These are phyloP conservation scores for Phaedon cochleariae DNA, from an alignment of 2,888 invertebrate species.

Conservation along the genomic window DNA sequence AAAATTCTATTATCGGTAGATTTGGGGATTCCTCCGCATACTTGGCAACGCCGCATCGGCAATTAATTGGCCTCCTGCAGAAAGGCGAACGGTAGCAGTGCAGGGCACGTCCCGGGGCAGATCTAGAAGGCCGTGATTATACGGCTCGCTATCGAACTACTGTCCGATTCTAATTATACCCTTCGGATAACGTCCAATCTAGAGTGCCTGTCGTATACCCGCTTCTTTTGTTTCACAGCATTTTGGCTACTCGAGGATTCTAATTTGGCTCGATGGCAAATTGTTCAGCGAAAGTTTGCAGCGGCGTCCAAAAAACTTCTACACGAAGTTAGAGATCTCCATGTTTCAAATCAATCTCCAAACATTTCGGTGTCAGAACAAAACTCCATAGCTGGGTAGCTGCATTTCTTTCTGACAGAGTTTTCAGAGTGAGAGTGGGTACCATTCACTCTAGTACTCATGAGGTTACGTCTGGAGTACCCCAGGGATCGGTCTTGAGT, in stretches of 20 bases:
- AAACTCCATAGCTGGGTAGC: no score
- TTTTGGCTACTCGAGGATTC: conserved; percentile 49
- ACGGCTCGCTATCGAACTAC: conserved; percentile 58
- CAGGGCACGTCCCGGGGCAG: conserved; percentile 48
- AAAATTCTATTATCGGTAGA: not conserved
- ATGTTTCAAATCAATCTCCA: no score
- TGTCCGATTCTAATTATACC: conserved; percentile 59
- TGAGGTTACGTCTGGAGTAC: no score
- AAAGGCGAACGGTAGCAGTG: conserved; percentile 55
- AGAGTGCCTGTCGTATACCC: conserved; percentile 22
- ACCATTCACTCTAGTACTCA: no score
- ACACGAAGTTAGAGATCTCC: no score
- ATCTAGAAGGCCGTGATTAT: conserved; percentile 56
- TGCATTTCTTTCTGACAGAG: no score
- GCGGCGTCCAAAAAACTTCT: conserved; percentile 8
- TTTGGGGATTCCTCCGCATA: conserved; percentile 10
- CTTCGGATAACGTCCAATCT: conserved; percentile 48
- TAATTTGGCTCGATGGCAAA: conserved; percentile 35
- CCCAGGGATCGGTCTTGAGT: no score
- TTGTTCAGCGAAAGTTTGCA: not conserved
- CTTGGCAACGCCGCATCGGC: conserved; percentile 28
- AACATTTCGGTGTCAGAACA: no score
- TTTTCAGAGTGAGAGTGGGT: no score
- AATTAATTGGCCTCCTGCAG: conserved; percentile 52
- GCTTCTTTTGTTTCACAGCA: conserved; percentile 35